Evolutionary conservation across 2,888 invertebrate species (phyloP).

Genomic region (Lacanobia wlatinum): DNA sequence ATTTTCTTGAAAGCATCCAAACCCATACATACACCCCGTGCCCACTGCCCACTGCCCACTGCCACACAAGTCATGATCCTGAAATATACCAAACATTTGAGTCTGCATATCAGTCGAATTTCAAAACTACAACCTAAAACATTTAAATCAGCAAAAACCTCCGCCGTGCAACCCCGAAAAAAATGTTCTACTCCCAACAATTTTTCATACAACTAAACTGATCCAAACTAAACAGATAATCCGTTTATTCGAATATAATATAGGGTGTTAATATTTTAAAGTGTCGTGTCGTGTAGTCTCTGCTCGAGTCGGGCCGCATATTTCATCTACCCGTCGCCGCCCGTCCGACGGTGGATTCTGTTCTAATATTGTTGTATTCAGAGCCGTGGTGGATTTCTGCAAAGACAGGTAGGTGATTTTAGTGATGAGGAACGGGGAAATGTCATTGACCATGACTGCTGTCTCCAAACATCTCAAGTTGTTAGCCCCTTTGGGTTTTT

Average conservation of each 20-base stretch:
- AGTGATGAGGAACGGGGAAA: too few species aligned
- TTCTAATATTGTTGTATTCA: constrained; percentile 32
- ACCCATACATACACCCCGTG: too few species aligned
- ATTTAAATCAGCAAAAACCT: background rate
- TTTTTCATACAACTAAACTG: constrained; percentile 33
- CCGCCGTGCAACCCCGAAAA: background rate
- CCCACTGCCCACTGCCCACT: too few species aligned
- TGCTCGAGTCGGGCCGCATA: constrained; percentile 82
- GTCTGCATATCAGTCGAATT: too few species aligned
- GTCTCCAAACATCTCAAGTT: too few species aligned
- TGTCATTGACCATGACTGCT: too few species aligned
- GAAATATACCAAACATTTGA: too few species aligned
- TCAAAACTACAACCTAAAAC: background rate
- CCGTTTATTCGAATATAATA: constrained; percentile 63
- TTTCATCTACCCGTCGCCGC: constrained; percentile 86
- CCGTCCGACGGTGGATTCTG: constrained; percentile 76
- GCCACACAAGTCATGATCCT: too few species aligned
- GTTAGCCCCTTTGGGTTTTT: too few species aligned
- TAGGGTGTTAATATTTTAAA: constrained; percentile 86
- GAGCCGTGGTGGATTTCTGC: background rate
- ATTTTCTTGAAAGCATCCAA: too few species aligned
- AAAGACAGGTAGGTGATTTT: background rate
- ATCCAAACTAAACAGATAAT: constrained; percentile 62
- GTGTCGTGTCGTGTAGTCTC: constrained; percentile 87
- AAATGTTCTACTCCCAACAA: constrained; percentile 14